phyloP scores from a whole-genome alignment of 1,140 invertebrate genomes.

The Drosophila watanabei region DNA sequence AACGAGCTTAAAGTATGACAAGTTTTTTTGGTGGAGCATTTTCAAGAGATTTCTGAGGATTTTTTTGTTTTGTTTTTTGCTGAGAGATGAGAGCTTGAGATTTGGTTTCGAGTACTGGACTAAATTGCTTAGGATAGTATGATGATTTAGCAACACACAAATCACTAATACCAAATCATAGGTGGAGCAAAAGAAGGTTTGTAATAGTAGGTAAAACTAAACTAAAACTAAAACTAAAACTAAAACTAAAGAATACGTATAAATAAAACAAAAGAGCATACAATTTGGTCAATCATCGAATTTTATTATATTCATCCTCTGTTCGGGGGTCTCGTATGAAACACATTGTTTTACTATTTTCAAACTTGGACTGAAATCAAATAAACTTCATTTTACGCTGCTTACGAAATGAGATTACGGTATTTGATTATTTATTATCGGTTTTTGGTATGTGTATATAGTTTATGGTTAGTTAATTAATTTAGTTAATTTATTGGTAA shows the following conservation, averaged over 20 bases:
- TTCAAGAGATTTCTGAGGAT: slow-evolving; percentile 13
- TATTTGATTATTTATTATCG: slow-evolving; percentile 44
- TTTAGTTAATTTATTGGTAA: slow-evolving; percentile 39
- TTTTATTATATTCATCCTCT: slow-evolving; percentile 45
- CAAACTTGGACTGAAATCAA: slow-evolving; percentile 83
- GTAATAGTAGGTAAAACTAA: slow-evolving; percentile 34
- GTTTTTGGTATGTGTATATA: slow-evolving; percentile 30
- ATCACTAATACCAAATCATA: slow-evolving; percentile 48
- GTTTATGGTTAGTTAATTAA: slow-evolving; percentile 29
- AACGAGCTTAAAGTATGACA: slow-evolving; percentile 74
- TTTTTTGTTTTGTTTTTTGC: slow-evolving; percentile 16
- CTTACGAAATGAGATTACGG: slow-evolving; percentile 47
- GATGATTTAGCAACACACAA: slow-evolving; percentile 45
- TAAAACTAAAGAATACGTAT: slow-evolving; percentile 47
- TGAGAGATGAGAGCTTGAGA: slow-evolving; percentile 38
- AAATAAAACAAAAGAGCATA: slow-evolving; percentile 63
- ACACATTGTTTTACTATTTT: slow-evolving; percentile 48
- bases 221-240: slow-evolving; percentile 43
- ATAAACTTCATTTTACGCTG: slow-evolving; percentile 78
- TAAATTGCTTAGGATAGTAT: slow-evolving; percentile 47
- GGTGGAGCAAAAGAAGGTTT: slow-evolving; percentile 29
- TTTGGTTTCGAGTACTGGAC: slow-evolving; percentile 33
- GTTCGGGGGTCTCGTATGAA: slow-evolving; percentile 24
- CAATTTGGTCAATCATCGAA: slow-evolving; percentile 55
- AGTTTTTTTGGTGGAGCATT: slow-evolving; percentile 19